A percentile compares a stretch with the other conserved stretches of the same genome.
These are phyloP conservation scores for Hydraecia micacea DNA, from an alignment of 2,888 invertebrate species.

Conservation along the genomic window DNA sequence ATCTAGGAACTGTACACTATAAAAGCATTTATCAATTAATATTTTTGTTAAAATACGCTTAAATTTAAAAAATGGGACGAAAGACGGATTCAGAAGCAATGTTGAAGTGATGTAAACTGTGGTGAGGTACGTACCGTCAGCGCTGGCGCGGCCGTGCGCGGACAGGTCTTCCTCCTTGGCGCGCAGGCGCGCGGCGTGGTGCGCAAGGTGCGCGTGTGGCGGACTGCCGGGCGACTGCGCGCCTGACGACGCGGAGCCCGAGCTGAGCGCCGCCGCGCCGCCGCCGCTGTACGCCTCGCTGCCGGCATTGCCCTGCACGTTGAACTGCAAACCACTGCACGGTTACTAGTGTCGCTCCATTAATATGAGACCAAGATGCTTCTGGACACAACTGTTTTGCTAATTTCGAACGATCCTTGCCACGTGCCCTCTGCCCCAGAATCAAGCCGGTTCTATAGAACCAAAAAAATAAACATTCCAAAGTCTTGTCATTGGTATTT, in stretches of 20 bases:
- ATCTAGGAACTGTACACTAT: too few species aligned
- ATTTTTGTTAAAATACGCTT: too few species aligned
- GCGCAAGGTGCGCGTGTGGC: slow-evolving; percentile 76
- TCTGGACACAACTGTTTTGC: not conserved
- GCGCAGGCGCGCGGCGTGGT: slow-evolving; percentile 81
- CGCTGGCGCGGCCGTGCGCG: slow-evolving; percentile 91
- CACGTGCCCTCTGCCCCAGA: not conserved
- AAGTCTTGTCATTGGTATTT: not conserved
- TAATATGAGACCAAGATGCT: not conserved
- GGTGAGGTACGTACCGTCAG: slow-evolving; percentile 85
- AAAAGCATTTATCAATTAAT: too few species aligned
- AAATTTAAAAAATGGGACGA: too few species aligned
- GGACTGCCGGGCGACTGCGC: slow-evolving; percentile 85
- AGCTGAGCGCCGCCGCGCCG: slow-evolving; percentile 79
- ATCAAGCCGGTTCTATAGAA: too few species aligned
- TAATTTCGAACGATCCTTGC: not conserved
- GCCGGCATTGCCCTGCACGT: slow-evolving; percentile 81
- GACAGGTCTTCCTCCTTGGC: slow-evolving; percentile 92
- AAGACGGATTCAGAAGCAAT: not conserved
- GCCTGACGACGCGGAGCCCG: slow-evolving; percentile 85
- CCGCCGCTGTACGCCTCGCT: slow-evolving; percentile 73
- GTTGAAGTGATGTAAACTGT: too few species aligned
- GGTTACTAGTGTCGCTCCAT: slow-evolving; percentile 19
- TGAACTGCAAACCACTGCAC: slow-evolving; percentile 76
- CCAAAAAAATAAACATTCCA: not conserved